phyloP scores from a whole-genome alignment of 2,888 invertebrate species.

The Nemoura dubitans region DNA sequence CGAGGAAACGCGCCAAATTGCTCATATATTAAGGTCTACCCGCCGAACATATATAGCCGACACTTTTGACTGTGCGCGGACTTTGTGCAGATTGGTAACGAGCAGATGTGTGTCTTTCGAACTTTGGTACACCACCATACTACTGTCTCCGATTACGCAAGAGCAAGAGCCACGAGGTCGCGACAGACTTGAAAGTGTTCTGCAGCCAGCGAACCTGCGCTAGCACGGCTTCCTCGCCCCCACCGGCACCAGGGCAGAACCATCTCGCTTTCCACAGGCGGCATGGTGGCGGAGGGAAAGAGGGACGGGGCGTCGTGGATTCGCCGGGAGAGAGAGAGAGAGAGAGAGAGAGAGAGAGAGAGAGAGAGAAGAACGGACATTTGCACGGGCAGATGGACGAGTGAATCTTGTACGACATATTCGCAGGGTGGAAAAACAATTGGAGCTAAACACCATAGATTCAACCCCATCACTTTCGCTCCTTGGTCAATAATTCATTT shows the following conservation, averaged over 20 bases:
- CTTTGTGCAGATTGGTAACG: too few species aligned
- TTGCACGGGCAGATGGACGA: neutral
- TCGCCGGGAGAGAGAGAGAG: neutral
- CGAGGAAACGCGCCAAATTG: too few species aligned
- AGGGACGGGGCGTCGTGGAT: neutral
- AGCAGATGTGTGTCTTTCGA: too few species aligned
- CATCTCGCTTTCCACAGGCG: neutral
- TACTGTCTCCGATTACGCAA: too few species aligned
- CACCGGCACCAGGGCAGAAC: neutral
- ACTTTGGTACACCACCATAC: too few species aligned
- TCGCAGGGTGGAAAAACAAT: constrained; percentile 4
- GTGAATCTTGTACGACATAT: neutral
- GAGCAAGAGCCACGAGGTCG: neutral
- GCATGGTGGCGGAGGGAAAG: neutral
- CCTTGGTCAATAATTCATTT: neutral
- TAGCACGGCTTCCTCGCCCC: neutral
- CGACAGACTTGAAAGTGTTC: neutral
- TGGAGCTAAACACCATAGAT: neutral
- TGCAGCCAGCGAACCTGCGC: neutral
- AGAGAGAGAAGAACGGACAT: too few species aligned
- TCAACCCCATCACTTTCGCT: neutral
- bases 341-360: neutral
- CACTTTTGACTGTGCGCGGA: too few species aligned
- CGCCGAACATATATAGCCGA: too few species aligned
- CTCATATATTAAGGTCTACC: too few species aligned